A percentile compares a stretch with the other conserved stretches of the same genome.
phyloP scores from a whole-genome alignment of 92 coral and sea anemone genomes.

The Bergia sp. region DNA sequence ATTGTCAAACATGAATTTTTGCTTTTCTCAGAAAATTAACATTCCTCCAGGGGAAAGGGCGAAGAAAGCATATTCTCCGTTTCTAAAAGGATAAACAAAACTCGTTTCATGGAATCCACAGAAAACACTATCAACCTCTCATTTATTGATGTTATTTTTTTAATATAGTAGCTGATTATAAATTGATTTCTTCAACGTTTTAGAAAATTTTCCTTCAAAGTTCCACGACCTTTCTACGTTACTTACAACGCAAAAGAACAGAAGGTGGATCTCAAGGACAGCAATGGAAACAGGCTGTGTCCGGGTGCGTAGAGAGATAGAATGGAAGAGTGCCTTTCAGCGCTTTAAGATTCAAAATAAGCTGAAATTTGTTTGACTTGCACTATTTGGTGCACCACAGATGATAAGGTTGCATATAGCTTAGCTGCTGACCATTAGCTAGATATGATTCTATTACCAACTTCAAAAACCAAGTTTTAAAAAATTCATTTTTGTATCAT shows the following conservation, averaged over 20 bases:
- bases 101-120: background rate
- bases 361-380: too few species aligned
- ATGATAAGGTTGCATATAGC: too few species aligned
- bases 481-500: too few species aligned
- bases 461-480: too few species aligned
- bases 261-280: background rate
- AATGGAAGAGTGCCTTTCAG: background rate
- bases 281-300: background rate
- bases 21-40: background rate
- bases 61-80: too few species aligned
- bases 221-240: slow-evolving; percentile 16
- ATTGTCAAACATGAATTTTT: too few species aligned
- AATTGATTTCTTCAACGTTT: background rate
- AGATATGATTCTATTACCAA: too few species aligned
- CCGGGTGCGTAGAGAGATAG: background rate
- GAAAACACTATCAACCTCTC: background rate
- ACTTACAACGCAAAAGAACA: background rate
- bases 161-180: background rate
- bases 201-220: slow-evolving; percentile 12
- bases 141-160: background rate
- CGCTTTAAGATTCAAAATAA: too few species aligned
- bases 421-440: too few species aligned
- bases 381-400: too few species aligned
- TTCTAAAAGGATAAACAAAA: too few species aligned
- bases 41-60: background rate